These are phyloP conservation scores for Drosophila paranaensis DNA, from an alignment of 2,888 invertebrate species.

Conservation along the genomic window DNA sequence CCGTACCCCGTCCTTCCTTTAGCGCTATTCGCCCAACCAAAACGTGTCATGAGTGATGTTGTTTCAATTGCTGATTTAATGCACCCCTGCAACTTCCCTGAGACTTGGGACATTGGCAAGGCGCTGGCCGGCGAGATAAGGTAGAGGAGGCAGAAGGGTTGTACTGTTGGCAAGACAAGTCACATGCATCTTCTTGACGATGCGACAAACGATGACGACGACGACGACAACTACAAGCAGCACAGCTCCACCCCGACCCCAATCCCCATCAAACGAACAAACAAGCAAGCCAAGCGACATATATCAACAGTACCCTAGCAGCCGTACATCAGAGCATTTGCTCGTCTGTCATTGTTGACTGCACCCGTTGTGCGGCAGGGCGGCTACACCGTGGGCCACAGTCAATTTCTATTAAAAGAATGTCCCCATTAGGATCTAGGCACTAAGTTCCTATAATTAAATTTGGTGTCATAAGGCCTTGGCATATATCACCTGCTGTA, in stretches of 20 bases:
- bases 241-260: slow-evolving; percentile 27
- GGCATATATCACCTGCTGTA: too few relatives aligned
- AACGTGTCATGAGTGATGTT: slow-evolving; percentile 82
- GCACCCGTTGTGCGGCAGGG: slow-evolving; percentile 61
- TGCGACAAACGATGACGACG: slow-evolving; percentile 77
- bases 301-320: slow-evolving; percentile 71
- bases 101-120: slow-evolving; percentile 38
- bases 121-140: slow-evolving; percentile 21
- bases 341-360: slow-evolving; percentile 82
- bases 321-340: slow-evolving; percentile 78
- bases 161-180: slow-evolving; percentile 76
- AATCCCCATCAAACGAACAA: slow-evolving; percentile 55
- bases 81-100: slow-evolving; percentile 61
- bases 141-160: background rate
- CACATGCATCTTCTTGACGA: slow-evolving; percentile 81
- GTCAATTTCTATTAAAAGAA: background rate
- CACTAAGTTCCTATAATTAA: too few relatives aligned
- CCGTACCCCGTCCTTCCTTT: slow-evolving; percentile 19
- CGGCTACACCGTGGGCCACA: slow-evolving; percentile 43
- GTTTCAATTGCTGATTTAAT: slow-evolving; percentile 82
- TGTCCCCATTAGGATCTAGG: background rate
- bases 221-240: slow-evolving; percentile 75
- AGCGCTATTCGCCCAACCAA: slow-evolving; percentile 42
- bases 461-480: too few relatives aligned
- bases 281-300: slow-evolving; percentile 74